phyloP scores from a whole-genome alignment of 2,888 invertebrate species.

The Sinodicranocentrus sp. region DNA sequence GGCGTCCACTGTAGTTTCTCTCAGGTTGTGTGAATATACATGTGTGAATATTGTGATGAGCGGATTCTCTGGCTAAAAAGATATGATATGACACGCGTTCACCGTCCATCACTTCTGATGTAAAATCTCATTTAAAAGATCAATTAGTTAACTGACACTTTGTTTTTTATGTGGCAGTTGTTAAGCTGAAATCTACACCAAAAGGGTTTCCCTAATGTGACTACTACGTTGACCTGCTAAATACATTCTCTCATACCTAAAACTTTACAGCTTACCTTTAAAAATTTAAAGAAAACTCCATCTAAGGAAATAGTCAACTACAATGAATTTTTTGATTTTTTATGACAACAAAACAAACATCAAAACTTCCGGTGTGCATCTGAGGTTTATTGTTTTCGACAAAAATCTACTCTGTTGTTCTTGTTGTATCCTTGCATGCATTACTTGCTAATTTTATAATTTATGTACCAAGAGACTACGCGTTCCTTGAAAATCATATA shows the following conservation, averaged over 20 bases:
- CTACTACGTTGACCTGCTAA: too few species aligned
- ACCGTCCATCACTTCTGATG: slow-evolving; percentile 1
- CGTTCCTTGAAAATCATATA: neutral
- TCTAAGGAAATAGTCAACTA: too few species aligned
- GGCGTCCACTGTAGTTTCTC: too few species aligned
- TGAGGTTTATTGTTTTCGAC: too few species aligned
- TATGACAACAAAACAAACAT: slow-evolving; percentile 5
- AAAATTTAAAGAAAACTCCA: too few species aligned
- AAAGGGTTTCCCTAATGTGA: neutral
- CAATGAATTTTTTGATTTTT: neutral
- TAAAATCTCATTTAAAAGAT: slow-evolving; percentile 16
- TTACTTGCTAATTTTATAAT: slow-evolving; percentile 3
- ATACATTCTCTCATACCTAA: too few species aligned
- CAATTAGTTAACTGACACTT: neutral
- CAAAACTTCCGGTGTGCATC: slow-evolving; percentile 18
- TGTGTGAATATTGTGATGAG: slow-evolving; percentile 8
- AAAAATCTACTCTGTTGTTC: too few species aligned
- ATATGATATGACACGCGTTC: neutral
- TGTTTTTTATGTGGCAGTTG: neutral
- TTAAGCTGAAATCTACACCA: neutral
- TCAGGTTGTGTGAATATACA: too few species aligned
- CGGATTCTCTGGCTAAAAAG: neutral
- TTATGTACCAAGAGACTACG: neutral
- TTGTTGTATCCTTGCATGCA: neutral
- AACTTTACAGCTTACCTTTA: too few species aligned